Base-by-base conservation (phyloP, 2,113 vertebrate genomes). In the Lota lota region DNA sequence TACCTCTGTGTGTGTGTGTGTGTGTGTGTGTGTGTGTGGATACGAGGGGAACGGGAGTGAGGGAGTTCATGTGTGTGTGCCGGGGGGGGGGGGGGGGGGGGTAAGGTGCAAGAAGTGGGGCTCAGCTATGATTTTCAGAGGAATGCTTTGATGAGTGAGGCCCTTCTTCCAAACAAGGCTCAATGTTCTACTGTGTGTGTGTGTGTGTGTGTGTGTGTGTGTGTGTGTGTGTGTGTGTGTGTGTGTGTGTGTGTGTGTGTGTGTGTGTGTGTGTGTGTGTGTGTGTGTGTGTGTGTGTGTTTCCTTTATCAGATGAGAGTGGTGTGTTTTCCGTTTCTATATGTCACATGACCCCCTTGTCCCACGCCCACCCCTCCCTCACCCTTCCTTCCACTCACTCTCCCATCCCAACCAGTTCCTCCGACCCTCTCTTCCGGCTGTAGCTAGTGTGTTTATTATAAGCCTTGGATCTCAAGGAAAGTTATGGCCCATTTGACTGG, bases 101-200 rank as follows among this genome's bases (percentile, higher is more conserved):
- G 22, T 18, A 50, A 54, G 24, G 19, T 28, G 4, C 21, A 75
- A 56, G 69, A 68, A 74, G 64, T 60, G 22, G 57, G 70, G 61
- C 22, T 79, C 64, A 61, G 72, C 69, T 33, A 22, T 66, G 61
- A 59, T 60, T 68, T 83, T 28, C 36, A 61, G 71, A 76, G 67
- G 70, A 77, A 75, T 84, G 74, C 67, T 79, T 82, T 79, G 69
- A 85, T 75, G 61, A 70, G 33, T 24, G 68, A 69, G 60, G 70
- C 58, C 33, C 63, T 69, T 66, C 68, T 74, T 72, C 74, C 64
- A 61, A 58, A 22, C 20, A 17, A 74, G 69, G 67, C 67, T 70
- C 56, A 50, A 63, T 72, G 61, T 57, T 40, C 51, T 50, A 19
- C 6, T 51, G 22, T 1, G 8, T 24, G 11, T 47, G 21, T n/a